phyloP scores from a whole-genome alignment of 2,113 vertebrate species.

The Engraulis encrasicolus region DNA sequence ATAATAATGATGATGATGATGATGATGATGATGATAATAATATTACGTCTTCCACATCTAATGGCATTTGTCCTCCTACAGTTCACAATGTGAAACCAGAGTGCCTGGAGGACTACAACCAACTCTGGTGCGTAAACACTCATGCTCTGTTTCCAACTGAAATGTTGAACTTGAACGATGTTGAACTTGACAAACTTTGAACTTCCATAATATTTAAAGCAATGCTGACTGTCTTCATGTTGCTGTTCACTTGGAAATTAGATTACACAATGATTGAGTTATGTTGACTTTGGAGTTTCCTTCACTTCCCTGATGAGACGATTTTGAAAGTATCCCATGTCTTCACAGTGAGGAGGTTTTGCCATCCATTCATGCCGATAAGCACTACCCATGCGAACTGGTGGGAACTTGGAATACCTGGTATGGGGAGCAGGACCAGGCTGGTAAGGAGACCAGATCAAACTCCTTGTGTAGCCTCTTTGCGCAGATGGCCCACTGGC shows the following conservation, averaged over 20 bases:
- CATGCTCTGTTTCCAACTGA: neutral
- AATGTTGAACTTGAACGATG: too few species aligned
- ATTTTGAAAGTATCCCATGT: neutral
- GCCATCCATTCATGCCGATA: slow-evolving; percentile 87
- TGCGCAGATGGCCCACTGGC: too few species aligned
- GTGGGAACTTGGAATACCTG: slow-evolving; percentile 99
- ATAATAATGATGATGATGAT: too few species aligned
- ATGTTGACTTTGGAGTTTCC: neutral
- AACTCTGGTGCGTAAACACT: slow-evolving; percentile 85
- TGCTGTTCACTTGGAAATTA: neutral
- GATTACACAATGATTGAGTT: too few species aligned
- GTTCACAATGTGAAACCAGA: slow-evolving; percentile 99
- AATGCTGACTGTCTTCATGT: too few species aligned
- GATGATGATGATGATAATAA: too few species aligned
- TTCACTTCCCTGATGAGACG: neutral
- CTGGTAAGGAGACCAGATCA: slow-evolving; percentile 79
- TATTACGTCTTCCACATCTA: neutral
- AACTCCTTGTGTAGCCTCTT: too few species aligned
- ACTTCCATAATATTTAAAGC: too few species aligned
- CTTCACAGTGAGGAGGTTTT: slow-evolving; percentile 85
- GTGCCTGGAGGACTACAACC: slow-evolving; percentile 94
- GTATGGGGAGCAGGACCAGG: slow-evolving; percentile 99
- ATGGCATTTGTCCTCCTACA: slow-evolving; percentile 73
- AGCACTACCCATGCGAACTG: slow-evolving; percentile 92
- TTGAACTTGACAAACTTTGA: too few species aligned